phyloP scores from a whole-genome alignment of 37 sponge, comb jelly and placozoan species.

The Mnemiopsis leidyi region DNA sequence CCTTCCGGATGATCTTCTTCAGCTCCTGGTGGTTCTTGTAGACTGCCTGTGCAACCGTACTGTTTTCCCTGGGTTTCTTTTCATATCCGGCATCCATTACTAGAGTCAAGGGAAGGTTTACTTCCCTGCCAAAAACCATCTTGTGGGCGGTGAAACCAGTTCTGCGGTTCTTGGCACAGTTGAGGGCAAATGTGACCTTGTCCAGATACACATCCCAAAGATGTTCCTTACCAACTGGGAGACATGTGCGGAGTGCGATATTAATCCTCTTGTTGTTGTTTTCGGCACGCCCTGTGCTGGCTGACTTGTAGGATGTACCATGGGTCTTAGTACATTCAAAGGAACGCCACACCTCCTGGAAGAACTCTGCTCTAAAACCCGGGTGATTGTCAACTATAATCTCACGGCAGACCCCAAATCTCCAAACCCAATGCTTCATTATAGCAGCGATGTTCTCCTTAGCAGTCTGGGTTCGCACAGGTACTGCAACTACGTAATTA shows the following conservation, averaged over 20 bases:
- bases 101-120: not conserved
- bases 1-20: too few species aligned
- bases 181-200: constrained; percentile 26
- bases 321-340: not conserved
- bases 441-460: not conserved
- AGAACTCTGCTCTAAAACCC: not conserved
- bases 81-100: too few species aligned
- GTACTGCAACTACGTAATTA: not conserved
- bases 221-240: not conserved
- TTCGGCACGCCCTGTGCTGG: not conserved
- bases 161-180: not conserved
- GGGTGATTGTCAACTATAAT: not conserved
- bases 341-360: not conserved
- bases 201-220: not conserved
- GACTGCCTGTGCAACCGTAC: too few species aligned
- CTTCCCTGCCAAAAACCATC: not conserved
- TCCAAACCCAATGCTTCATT: not conserved
- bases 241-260: not conserved
- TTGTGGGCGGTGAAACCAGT: constrained; percentile 7
- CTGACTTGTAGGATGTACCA: not conserved
- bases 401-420: not conserved
- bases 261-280: not conserved
- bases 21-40: too few species aligned
- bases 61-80: too few species aligned
- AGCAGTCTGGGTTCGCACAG: not conserved